phyloP scores from a whole-genome alignment of 1,140 invertebrate genomes.

The Drosophila biarmipes region DNA sequence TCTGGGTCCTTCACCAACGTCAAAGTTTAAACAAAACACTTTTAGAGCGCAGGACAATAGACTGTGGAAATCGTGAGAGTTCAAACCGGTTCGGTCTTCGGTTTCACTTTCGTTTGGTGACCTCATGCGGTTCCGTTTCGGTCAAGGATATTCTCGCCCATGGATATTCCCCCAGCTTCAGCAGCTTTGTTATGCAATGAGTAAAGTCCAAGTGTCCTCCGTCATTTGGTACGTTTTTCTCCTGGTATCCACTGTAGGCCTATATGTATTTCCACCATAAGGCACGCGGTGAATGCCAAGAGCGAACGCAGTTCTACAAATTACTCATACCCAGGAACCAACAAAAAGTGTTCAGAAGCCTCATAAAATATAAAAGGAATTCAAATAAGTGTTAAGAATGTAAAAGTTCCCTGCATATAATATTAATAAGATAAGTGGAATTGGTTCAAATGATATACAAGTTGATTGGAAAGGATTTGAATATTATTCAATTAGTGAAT shows the following conservation, averaged over 20 bases:
- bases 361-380: background rate
- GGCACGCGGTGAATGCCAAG: conserved; percentile 99
- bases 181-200: conserved; percentile 5
- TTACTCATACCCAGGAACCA: conserved; percentile 18
- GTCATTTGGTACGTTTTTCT: conserved; percentile 86
- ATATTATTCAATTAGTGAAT: too few species aligned
- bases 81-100: conserved; percentile 40
- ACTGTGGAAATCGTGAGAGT: conserved; percentile 1
- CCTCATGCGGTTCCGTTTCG: conserved; percentile 30
- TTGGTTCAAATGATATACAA: too few species aligned
- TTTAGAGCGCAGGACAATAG: conserved; percentile 3
- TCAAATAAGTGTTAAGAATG: background rate
- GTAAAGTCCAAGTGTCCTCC: conserved; percentile 7
- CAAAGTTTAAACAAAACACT: background rate
- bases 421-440: too few species aligned
- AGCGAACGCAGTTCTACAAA: conserved; percentile 89
- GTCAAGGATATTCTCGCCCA: conserved; percentile 31
- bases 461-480: too few species aligned
- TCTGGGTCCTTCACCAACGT: background rate
- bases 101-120: conserved; percentile 43
- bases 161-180: conserved; percentile 30
- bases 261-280: conserved; percentile 94
- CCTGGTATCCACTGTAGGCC: conserved; percentile 95
- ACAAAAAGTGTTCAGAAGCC: background rate
- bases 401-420: too few species aligned